Evolutionary conservation across 1,140 invertebrate genomes (phyloP), one percentile per base, ranked within the genome.

Genomic region (Cylas formicarius): DNA sequence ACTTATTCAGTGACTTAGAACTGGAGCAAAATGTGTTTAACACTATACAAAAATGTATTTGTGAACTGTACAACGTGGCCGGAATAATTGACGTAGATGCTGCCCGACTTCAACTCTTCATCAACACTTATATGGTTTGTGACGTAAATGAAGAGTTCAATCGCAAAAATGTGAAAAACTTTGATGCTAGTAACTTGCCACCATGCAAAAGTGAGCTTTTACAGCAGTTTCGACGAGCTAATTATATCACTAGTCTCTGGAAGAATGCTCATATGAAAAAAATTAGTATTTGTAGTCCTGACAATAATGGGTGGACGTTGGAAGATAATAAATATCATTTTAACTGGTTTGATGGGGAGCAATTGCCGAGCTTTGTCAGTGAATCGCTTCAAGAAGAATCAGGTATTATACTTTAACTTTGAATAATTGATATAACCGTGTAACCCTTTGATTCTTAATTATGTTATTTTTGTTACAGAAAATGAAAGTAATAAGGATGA

Each of bases 221-320:
- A 4, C 58, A 62, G 35, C 61, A 63, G n/a, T 56, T 61, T 44
- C 17, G 21, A 9, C 53, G 57, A 52, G 50, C 35, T 19, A 54
- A 56, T 18, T 59, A 57, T 40, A 51, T 63, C 11, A 16, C 48
- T 29, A 50, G 26, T 9, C 43, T 62, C 20, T 61, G 60, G 57
- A 55, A 52, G n/a, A n/a, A n/a, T n/a, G n/a, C n/a, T n/a, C n/a
- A n/a, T n/a, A n/a, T n/a, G n/a, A n/a, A n/a, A n/a, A n/a, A n/a
- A n/a, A n/a, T n/a, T n/a, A n/a, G n/a, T n/a, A n/a, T n/a, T n/a
- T n/a, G n/a, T n/a, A n/a, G n/a, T n/a, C n/a, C n/a, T n/a, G n/a
- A n/a, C n/a, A 52, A 48, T 29, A 17, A 47, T 41, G 47, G 7
- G 20, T n/a, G 47, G 47, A 49, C 23, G 17, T 45, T 49, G 17